Evolutionary conservation across 2,797 vertebrate genomes (phyloP).

Genomic region (Eleutherodactylus coqui): DNA sequence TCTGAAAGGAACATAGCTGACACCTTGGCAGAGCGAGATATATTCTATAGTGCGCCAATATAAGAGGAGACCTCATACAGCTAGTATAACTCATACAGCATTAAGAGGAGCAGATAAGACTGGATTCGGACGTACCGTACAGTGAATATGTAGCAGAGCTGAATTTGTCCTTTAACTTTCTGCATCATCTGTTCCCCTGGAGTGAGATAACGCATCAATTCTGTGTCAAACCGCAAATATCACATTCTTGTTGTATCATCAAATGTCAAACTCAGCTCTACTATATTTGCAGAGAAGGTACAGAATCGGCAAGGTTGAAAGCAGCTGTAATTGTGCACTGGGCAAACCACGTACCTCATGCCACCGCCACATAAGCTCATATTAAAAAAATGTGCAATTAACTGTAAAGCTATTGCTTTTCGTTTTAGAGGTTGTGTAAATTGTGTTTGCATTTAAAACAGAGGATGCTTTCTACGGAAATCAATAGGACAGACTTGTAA

Average conservation of each 20-base stretch:
- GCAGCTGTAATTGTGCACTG: background rate
- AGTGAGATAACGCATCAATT: background rate
- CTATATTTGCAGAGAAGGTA: background rate
- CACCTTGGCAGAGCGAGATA: background rate
- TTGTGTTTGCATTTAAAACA: slow-evolving; percentile 29
- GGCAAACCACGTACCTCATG: too few relatives aligned
- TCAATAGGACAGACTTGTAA: slow-evolving; percentile 39
- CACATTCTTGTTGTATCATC: background rate
- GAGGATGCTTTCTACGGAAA: background rate
- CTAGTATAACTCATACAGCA: background rate
- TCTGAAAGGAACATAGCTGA: background rate
- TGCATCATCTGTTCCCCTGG: too few relatives aligned
- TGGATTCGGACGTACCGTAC: too few relatives aligned
- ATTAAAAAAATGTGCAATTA: slow-evolving; percentile 17
- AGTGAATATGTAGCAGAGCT: too few relatives aligned
- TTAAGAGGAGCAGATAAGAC: background rate
- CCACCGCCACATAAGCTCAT: background rate
- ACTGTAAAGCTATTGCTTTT: slow-evolving; percentile 32
- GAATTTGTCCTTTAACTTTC: too few relatives aligned
- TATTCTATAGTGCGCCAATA: background rate
- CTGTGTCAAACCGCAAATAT: background rate
- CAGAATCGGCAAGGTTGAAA: background rate
- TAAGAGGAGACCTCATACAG: too few relatives aligned
- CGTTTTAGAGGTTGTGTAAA: slow-evolving; percentile 21
- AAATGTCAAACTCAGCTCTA: background rate